Conservation (phyloP, 2,888 invertebrate species). For the Hedya salicella region DNA sequence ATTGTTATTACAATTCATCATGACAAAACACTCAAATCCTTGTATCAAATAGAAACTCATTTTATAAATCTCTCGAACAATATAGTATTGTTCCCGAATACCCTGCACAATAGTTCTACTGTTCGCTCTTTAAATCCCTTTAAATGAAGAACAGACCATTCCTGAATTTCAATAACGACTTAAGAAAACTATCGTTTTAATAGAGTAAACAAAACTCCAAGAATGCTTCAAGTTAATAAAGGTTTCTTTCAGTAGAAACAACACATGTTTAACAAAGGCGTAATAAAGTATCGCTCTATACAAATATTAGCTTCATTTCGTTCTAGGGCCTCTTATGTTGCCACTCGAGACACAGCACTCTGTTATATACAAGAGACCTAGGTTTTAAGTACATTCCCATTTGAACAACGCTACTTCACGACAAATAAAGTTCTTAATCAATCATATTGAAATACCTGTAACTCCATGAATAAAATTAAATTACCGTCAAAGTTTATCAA, state of each 20-base stretch:
- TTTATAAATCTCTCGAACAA: slow-evolving; percentile 63
- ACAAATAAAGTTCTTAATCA: neutral
- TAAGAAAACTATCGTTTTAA: slow-evolving; percentile 68
- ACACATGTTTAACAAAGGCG: slow-evolving; percentile 42
- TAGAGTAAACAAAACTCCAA: slow-evolving; percentile 69
- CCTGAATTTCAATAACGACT: slow-evolving; percentile 67
- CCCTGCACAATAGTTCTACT: slow-evolving; percentile 66
- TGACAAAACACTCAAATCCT: slow-evolving; percentile 52
- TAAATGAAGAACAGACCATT: slow-evolving; percentile 69
- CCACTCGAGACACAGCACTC: slow-evolving; percentile 33
- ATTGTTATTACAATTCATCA: slow-evolving; percentile 24
- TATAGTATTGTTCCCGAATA: slow-evolving; percentile 70
- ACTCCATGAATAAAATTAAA: slow-evolving; percentile 28
- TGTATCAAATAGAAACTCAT: slow-evolving; percentile 64
- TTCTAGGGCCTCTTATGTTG: slow-evolving; percentile 22
- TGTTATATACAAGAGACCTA: slow-evolving; percentile 24
- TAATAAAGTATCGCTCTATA: slow-evolving; percentile 37
- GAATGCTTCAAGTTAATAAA: slow-evolving; percentile 45
- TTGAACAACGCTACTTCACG: slow-evolving; percentile 2
- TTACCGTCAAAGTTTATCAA: slow-evolving; percentile 13
- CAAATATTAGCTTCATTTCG: slow-evolving; percentile 41
- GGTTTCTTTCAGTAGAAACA: slow-evolving; percentile 39
- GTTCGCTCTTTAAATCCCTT: slow-evolving; percentile 72
- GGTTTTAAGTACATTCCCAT: slow-evolving; percentile 10
- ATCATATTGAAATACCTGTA: slow-evolving; percentile 1